A percentile compares a stretch with the other conserved stretches of the same genome.
Evolutionary conservation across 2,888 invertebrate species (phyloP).

Genomic region (Drosophila cognata): DNA sequence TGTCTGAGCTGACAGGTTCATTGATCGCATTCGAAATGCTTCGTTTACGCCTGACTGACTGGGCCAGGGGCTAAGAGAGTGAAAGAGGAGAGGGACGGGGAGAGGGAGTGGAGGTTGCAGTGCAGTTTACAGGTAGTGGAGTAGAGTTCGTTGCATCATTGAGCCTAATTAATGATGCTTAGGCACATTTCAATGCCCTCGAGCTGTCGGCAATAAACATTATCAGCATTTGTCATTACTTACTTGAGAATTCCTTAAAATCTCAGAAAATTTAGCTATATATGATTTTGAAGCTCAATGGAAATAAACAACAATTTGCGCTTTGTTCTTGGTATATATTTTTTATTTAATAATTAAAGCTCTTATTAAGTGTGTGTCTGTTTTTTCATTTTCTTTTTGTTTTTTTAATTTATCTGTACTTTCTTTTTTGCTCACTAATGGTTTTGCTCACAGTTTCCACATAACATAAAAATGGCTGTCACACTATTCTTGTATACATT

Average conservation of each 20-base stretch:
- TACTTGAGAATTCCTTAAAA: constrained; percentile 52
- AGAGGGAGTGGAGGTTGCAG: background rate
- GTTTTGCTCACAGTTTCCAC: constrained; percentile 22
- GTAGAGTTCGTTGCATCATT: constrained; percentile 35
- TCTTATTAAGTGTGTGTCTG: constrained; percentile 76
- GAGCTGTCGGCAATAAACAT: constrained; percentile 56
- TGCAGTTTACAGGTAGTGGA: constrained; percentile 16
- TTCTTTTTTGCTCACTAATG: constrained; percentile 25
- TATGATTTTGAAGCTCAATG: background rate
- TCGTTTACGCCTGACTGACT: constrained; percentile 41
- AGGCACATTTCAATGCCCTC: constrained; percentile 50
- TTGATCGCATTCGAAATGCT: constrained; percentile 79
- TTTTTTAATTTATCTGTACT: constrained; percentile 23
- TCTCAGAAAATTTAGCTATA: background rate
- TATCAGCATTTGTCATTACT: constrained; percentile 45
- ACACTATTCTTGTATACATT: constrained; percentile 33
- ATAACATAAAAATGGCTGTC: constrained; percentile 68
- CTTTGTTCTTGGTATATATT: constrained; percentile 68
- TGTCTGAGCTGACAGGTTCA: constrained; percentile 64
- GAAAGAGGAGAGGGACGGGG: background rate
- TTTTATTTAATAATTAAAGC: constrained; percentile 81
- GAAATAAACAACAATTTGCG: background rate
- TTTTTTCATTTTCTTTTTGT: constrained; percentile 20
- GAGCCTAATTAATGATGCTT: constrained; percentile 69
- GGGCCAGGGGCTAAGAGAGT: background rate